Conservation (phyloP, 2,113 vertebrate species). For the Rhynchopsitta pachyrhyncha region DNA sequence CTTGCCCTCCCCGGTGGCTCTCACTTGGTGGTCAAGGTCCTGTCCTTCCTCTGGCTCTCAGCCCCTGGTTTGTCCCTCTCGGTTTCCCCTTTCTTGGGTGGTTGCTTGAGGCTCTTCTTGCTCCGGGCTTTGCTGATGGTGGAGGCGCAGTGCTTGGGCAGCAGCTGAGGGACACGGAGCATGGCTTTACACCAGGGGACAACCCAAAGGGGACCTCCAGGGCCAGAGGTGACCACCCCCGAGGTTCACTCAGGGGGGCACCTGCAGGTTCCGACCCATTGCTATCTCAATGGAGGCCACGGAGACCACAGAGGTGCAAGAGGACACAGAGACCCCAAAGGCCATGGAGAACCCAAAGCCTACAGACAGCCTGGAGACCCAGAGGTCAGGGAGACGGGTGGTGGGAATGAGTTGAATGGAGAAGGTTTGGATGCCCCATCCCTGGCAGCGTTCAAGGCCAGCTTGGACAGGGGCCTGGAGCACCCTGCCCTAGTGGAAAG, state of each 20-base stretch:
- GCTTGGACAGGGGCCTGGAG: not conserved
- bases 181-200: fast-evolving
- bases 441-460: not conserved
- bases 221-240: fast-evolving
- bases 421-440: not conserved
- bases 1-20: fast-evolving
- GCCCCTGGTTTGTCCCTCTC: slow-evolving; percentile 87
- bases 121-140: slow-evolving; percentile 86
- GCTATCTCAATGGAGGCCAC: not conserved
- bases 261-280: not conserved
- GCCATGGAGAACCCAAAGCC: too few species aligned
- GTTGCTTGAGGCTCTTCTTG: slow-evolving; percentile 82
- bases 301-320: not conserved
- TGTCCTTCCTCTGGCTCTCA: slow-evolving; percentile 89
- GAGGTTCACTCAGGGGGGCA: fast-evolving
- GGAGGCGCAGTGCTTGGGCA: slow-evolving; percentile 87
- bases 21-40: slow-evolving; percentile 87
- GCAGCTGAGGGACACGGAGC: slow-evolving; percentile 66
- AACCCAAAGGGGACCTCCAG: fast-evolving
- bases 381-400: not conserved
- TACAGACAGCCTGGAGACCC: too few species aligned
- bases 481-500: too few species aligned
- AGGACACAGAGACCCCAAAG: not conserved
- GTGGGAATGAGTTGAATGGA: not conserved
- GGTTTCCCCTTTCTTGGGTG: slow-evolving; percentile 81